These are phyloP conservation scores for Ptilorrhoa leucosticta DNA, from an alignment of 2,113 vertebrate genomes.

Conservation along the genomic window DNA sequence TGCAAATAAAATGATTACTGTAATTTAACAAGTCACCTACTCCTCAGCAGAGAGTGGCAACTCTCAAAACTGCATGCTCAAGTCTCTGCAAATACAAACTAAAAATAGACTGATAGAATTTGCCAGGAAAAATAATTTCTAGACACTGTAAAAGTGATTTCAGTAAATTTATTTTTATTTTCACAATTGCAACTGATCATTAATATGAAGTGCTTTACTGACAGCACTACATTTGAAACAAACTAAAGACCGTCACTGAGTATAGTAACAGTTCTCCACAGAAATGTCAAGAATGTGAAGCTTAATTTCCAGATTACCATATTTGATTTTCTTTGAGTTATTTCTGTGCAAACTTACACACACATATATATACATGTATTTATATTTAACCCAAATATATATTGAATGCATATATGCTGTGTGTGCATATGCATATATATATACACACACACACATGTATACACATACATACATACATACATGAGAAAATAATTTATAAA, in stretches of 20 bases:
- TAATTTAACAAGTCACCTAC: not conserved
- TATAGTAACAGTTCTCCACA: not conserved
- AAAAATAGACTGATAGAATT: not conserved
- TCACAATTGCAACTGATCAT: not conserved
- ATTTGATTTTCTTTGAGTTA: not conserved
- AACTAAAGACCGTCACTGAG: not conserved
- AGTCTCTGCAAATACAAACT: not conserved
- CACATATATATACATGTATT: not conserved
- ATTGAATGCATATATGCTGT: rapidly evolving
- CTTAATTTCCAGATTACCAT: not conserved
- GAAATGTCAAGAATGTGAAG: not conserved
- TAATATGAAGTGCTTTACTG: not conserved
- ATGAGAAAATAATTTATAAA: not conserved
- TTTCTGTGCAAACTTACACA: not conserved
- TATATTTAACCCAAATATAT: not conserved
- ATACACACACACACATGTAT: rapidly evolving
- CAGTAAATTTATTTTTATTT: not conserved
- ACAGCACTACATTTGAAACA: not conserved
- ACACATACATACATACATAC: not conserved
- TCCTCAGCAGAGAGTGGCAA: not conserved
- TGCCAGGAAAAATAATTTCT: not conserved
- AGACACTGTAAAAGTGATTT: not conserved
- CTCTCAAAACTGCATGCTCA: not conserved
- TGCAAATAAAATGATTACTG: not conserved
- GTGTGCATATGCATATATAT: rapidly evolving